These are phyloP conservation scores for Todus mexicanus DNA, from an alignment of 2,797 vertebrate genomes.

Conservation along the genomic window DNA sequence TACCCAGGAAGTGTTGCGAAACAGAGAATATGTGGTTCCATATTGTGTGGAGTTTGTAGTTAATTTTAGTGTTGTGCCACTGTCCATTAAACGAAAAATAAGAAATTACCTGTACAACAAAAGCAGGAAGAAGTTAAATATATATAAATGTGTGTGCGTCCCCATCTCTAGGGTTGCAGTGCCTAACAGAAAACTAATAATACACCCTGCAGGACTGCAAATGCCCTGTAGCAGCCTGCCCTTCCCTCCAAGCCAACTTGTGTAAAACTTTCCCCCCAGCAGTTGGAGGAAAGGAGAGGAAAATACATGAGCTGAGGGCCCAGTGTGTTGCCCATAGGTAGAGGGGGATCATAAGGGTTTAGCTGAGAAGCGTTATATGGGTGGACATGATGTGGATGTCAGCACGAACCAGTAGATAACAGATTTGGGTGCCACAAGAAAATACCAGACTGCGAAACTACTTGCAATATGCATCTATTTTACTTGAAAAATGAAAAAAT, in stretches of 20 bases:
- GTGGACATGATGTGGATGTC: neutral
- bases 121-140: neutral
- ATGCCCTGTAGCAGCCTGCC: neutral
- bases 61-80: neutral
- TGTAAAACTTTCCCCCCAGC: neutral
- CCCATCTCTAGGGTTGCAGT: neutral
- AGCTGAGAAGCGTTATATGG: neutral
- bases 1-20: neutral
- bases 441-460: neutral
- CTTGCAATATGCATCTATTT: neutral
- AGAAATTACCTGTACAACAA: neutral
- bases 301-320: neutral
- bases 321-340: neutral
- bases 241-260: neutral
- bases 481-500: neutral
- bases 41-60: neutral
- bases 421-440: neutral
- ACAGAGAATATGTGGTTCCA: rapidly evolving
- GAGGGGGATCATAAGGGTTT: neutral
- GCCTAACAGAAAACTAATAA: neutral
- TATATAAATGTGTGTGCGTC: neutral
- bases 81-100: neutral
- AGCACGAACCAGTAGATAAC: neutral
- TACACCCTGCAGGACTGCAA: no score
- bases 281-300: neutral